Percentiles rank a stretch among this genome's conserved stretches.
Conservation (phyloP, 92 coral and sea anemone genomes). For the Zoanthus sansibaricus region DNA sequence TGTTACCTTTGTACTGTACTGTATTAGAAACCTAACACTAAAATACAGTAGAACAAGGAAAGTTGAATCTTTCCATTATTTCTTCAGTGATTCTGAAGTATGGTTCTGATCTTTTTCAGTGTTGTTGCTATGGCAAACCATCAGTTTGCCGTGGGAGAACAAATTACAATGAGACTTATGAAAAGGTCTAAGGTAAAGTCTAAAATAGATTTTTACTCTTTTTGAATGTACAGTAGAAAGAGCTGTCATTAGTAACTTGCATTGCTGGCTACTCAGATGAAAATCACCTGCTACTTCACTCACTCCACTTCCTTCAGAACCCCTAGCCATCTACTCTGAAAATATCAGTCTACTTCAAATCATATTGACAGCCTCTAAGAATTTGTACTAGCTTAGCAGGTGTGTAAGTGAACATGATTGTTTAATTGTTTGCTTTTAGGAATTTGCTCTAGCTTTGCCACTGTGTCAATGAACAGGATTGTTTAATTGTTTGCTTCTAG, state of each 20-base stretch:
- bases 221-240: too few species aligned
- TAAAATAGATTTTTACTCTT: not conserved
- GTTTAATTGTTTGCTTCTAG: slow-evolving; percentile 45
- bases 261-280: too few species aligned
- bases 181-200: slow-evolving; percentile 83
- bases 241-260: too few species aligned
- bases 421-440: not conserved
- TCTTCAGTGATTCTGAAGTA: not conserved
- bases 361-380: too few species aligned
- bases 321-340: too few species aligned
- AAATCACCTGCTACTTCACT: too few species aligned
- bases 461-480: not conserved
- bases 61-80: not conserved
- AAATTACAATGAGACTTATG: slow-evolving; percentile 94
- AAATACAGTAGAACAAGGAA: not conserved
- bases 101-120: slow-evolving; percentile 55
- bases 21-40: not conserved
- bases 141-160: slow-evolving; percentile 78
- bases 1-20: too few species aligned
- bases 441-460: too few species aligned
- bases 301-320: too few species aligned
- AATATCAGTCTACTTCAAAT: too few species aligned
- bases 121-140: slow-evolving; percentile 94
- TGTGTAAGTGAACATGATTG: not conserved
- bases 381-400: too few species aligned